phyloP scores from a whole-genome alignment of 2,113 vertebrate genomes.

The Odobenus rosmarus region DNA sequence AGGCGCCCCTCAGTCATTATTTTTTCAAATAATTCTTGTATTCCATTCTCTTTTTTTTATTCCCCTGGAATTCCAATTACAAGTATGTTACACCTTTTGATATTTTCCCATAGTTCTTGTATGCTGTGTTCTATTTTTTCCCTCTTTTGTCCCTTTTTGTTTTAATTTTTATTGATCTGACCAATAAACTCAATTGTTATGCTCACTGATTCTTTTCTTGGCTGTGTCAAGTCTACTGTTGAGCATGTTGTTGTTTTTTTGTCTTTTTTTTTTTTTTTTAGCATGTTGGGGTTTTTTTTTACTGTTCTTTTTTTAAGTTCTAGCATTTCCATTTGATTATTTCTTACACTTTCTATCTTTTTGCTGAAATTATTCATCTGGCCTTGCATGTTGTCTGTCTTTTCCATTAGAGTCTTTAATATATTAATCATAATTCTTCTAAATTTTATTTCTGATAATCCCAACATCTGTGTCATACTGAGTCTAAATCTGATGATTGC shows the following conservation, averaged over 20 bases:
- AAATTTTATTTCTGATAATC: constrained; percentile 41
- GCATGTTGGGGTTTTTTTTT: neutral
- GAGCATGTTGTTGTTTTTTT: neutral
- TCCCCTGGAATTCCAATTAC: neutral
- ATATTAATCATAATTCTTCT: constrained; percentile 34
- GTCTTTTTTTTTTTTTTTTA: neutral
- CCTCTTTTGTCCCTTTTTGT: neutral
- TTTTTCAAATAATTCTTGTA: constrained; percentile 48
- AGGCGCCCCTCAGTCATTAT: neutral
- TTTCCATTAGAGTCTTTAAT: constrained; percentile 19
- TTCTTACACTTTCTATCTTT: neutral
- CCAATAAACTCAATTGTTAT: constrained; percentile 11
- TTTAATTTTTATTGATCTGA: constrained; percentile 39
- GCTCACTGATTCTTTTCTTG: constrained; percentile 28
- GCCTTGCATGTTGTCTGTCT: constrained; percentile 31
- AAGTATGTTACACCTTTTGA: constrained; percentile 20
- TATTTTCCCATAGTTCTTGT: constrained; percentile 24
- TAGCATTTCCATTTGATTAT: constrained; percentile 28
- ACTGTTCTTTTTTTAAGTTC: neutral
- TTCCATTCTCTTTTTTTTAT: neutral
- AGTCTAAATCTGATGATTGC: constrained; percentile 41
- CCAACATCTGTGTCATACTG: constrained; percentile 17
- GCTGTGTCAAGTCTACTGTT: neutral
- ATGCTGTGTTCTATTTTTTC: constrained; percentile 6
- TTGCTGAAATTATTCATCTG: constrained; percentile 48